Evolutionary conservation across 2,888 invertebrate genomes (phyloP), one percentile per base, ranked within the genome.

Genomic region (Leuctra nigra): DNA sequence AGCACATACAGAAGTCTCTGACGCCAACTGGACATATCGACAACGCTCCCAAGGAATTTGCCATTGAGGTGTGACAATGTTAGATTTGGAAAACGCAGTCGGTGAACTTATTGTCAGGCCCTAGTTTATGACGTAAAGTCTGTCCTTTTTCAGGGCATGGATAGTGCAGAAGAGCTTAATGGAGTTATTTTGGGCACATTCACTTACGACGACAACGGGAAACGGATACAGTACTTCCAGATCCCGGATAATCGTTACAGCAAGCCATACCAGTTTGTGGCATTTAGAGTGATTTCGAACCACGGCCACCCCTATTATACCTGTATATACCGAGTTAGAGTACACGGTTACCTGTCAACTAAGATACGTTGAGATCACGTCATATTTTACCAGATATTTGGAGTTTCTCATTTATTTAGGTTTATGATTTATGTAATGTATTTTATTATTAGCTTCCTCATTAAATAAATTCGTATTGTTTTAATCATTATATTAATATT

Each of bases 291-390:
- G 29, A 64, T 72, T 39, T 72, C 68, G 48, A 89, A 89, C 74
- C 82, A 87, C 66, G 88, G 88, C 41, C 82, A 86, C 68, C 67
- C 72, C 1, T 77, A 80, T 38, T 87, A 82, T 68, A 90, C 89
- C 13, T 90, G 89, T 68, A 70, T 90, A 53, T 90, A 89, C 68
- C 76, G 88, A 69, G 76, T 88, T 63, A 75, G 86, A 64, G 77
- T 87, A 41, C 86, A 87, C 68, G 80, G 80, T n/a, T n/a, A n/a
- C n/a, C n/a, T n/a, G n/a, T n/a, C n/a, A n/a, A n/a, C n/a, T n/a
- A n/a, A n/a, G n/a, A n/a, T n/a, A n/a, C n/a, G n/a, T n/a, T n/a
- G n/a, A n/a, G n/a, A n/a, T n/a, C n/a, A n/a, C n/a, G n/a, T n/a
- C n/a, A n/a, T n/a, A n/a, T n/a, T n/a, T n/a, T n/a, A n/a, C n/a